Evolutionary conservation across 2,888 invertebrate genomes (phyloP).

Genomic region (Caenorhabditis sulstoni): DNA sequence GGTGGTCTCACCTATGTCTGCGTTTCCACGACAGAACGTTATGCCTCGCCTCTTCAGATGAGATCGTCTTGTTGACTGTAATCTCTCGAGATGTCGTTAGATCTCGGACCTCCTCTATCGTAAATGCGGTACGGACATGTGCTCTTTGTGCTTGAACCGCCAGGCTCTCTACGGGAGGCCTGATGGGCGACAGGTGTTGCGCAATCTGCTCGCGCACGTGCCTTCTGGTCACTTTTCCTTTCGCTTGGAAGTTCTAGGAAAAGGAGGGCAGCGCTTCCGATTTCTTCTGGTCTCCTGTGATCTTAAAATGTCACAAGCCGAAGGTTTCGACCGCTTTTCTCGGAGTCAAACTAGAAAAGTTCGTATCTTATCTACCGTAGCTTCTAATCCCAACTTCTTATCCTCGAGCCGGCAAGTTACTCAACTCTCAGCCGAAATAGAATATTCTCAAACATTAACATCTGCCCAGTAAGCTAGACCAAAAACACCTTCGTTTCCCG

Average conservation of each 20-base stretch:
- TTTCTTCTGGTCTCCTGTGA: too few relatives aligned
- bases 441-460: too few relatives aligned
- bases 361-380: too few relatives aligned
- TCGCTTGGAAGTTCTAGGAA: too few relatives aligned
- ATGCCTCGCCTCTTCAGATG: slow-evolving; percentile 11
- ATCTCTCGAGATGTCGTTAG: slow-evolving; percentile 17
- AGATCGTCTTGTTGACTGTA: slow-evolving; percentile 37
- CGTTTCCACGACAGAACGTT: too few relatives aligned
- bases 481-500: slow-evolving; percentile 45
- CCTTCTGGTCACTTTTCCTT: too few relatives aligned
- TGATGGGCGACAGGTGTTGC: slow-evolving; percentile 41
- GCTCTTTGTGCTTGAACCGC: slow-evolving; percentile 26
- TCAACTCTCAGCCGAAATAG: too few relatives aligned
- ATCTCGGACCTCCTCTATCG: background rate
- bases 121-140: slow-evolving; percentile 23
- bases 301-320: too few relatives aligned
- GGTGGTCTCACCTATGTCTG: slow-evolving; percentile 11
- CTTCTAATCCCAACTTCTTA: background rate
- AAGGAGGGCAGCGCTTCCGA: too few relatives aligned
- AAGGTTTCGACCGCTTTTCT: too few relatives aligned
- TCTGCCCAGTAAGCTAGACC: slow-evolving; percentile 15
- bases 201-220: slow-evolving; percentile 12
- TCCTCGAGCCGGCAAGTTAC: background rate
- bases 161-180: slow-evolving; percentile 10
- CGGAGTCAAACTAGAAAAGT: too few relatives aligned